phyloP scores from a whole-genome alignment of 2,888 invertebrate genomes.

The Epistrophe grossulariae region DNA sequence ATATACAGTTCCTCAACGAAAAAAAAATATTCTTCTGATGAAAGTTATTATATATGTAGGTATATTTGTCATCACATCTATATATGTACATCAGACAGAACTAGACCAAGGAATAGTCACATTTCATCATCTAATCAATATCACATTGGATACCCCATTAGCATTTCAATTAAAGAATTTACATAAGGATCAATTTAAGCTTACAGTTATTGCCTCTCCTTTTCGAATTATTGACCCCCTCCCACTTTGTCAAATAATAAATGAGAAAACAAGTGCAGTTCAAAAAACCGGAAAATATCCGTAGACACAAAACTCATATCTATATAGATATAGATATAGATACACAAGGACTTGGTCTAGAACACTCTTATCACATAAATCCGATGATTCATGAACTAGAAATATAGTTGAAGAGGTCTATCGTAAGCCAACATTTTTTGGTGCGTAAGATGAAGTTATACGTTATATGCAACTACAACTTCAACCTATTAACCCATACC shows the following conservation, averaged over 20 bases:
- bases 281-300: not conserved
- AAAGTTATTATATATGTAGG: too few species aligned
- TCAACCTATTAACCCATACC: not conserved
- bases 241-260: not conserved
- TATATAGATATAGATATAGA: too few species aligned
- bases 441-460: constrained; percentile 14
- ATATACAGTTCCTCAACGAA: too few species aligned
- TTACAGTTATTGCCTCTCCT: not conserved
- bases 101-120: too few species aligned
- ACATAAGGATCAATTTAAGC: not conserved
- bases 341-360: not conserved
- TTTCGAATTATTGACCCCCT: not conserved
- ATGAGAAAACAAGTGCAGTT: not conserved
- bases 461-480: not conserved
- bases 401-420: constrained; percentile 11
- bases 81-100: too few species aligned
- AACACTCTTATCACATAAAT: not conserved
- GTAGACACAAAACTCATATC: not conserved
- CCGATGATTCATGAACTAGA: not conserved
- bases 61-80: too few species aligned
- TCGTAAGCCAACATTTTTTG: not conserved
- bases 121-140: not conserved
- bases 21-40: too few species aligned
- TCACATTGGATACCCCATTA: not conserved
- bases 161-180: not conserved